These are phyloP conservation scores for Lasius fuliginosus DNA, from an alignment of 2,888 invertebrate genomes.

Conservation along the genomic window DNA sequence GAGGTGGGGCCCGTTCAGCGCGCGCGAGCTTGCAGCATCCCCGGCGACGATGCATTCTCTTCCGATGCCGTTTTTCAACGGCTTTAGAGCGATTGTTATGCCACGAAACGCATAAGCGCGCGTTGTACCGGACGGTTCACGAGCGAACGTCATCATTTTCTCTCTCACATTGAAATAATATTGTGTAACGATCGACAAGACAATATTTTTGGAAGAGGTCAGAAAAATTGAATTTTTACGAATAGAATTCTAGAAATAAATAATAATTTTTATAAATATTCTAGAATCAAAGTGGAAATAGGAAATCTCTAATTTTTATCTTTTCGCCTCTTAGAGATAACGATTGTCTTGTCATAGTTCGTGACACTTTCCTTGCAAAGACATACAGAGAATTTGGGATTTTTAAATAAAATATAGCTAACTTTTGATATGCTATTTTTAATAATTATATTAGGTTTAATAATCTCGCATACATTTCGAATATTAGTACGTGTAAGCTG, in stretches of 20 bases:
- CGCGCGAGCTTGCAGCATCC: conserved; percentile 44
- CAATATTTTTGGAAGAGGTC: not conserved
- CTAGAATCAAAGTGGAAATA: not conserved
- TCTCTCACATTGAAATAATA: not conserved
- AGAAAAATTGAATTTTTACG: not conserved
- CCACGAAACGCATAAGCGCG: conserved; percentile 13
- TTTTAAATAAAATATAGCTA: not conserved
- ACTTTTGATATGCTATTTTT: not conserved
- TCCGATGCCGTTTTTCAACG: conserved; percentile 50
- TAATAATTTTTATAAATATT: not conserved
- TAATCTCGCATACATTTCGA: not conserved
- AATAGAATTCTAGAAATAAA: not conserved
- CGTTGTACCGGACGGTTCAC: conserved; percentile 35
- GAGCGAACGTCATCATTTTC: not conserved
- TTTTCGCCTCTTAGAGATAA: not conserved
- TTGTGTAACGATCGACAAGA: not conserved
- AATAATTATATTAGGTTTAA: not conserved
- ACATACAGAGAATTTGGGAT: not conserved
- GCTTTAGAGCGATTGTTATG: conserved; percentile 32
- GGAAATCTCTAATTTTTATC: not conserved
- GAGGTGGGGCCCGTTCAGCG: conserved; percentile 59
- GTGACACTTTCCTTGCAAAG: not conserved
- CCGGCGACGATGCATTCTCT: conserved; percentile 54
- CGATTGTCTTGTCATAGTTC: not conserved
- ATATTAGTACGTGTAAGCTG: not conserved